Evolutionary conservation across 2,888 invertebrate genomes (phyloP).

Genomic region (Chrysolina oricalcia): DNA sequence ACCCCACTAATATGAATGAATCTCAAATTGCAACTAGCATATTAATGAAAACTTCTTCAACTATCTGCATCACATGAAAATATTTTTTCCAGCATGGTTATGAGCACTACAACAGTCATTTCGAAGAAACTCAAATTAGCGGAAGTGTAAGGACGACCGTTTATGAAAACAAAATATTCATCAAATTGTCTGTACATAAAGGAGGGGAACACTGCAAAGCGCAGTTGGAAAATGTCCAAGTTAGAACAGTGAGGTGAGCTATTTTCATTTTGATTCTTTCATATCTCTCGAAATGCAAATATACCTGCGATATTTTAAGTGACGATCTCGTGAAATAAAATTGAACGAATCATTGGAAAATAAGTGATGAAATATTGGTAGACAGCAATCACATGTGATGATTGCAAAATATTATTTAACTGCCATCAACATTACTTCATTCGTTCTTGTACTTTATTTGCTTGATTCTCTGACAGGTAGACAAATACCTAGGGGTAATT

Average conservation of each 20-base stretch:
- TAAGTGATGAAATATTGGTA: background rate
- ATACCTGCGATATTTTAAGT: background rate
- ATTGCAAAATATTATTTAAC: background rate
- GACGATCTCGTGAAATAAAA: background rate
- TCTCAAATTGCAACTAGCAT: too few species aligned
- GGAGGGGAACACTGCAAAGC: conserved; percentile 56
- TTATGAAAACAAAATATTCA: conserved; percentile 63
- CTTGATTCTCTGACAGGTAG: too few species aligned
- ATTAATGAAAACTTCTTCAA: too few species aligned
- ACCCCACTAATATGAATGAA: too few species aligned
- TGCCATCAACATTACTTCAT: too few species aligned
- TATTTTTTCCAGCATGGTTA: conserved; percentile 62
- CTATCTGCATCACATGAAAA: too few species aligned
- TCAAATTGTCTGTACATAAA: conserved; percentile 62
- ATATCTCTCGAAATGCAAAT: background rate
- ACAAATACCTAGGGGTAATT: too few species aligned
- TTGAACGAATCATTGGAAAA: background rate
- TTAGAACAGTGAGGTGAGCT: conserved; percentile 60
- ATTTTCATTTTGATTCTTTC: conserved; percentile 18
- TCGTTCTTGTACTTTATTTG: too few species aligned
- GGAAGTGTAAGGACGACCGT: conserved; percentile 68
- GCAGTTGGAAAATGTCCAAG: conserved; percentile 58
- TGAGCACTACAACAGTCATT: conserved; percentile 71
- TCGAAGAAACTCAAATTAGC: conserved; percentile 74
- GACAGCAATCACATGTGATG: background rate